Conservation (phyloP, 2,888 invertebrate genomes). For the Catocala sponsa region DNA sequence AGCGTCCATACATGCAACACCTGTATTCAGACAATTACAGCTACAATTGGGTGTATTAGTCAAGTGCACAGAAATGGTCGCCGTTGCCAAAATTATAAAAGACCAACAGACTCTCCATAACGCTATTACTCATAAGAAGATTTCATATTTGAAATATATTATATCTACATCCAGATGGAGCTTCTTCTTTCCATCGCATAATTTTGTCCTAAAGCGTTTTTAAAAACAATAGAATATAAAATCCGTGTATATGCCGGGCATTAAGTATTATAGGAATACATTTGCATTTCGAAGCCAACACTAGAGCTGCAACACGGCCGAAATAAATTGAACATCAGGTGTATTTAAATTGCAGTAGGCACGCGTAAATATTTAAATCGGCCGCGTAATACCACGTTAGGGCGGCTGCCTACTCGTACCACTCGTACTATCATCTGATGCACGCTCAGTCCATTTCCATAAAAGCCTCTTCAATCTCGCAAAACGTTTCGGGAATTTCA, state of each 20-base stretch:
- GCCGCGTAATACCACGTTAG: conserved; percentile 67
- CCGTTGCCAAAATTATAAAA: too few species aligned
- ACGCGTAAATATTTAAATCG: conserved; percentile 82
- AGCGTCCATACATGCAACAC: too few species aligned
- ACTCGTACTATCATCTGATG: conserved; percentile 75
- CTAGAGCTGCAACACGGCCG: conserved; percentile 48
- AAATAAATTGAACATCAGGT: conserved; percentile 77
- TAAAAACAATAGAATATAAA: conserved; percentile 12
- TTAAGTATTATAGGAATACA: conserved; percentile 46
- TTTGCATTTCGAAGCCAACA: conserved; percentile 54
- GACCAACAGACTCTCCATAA: too few species aligned
- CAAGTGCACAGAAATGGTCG: too few species aligned
- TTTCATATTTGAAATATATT: too few species aligned
- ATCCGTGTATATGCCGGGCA: conserved; percentile 14
- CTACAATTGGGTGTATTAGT: too few species aligned
- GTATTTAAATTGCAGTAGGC: conserved; percentile 75
- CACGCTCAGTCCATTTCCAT: conserved; percentile 85
- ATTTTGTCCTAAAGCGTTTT: background rate
- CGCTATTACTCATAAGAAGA: too few species aligned
- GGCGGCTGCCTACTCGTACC: conserved; percentile 59
- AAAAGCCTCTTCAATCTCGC: conserved; percentile 88
- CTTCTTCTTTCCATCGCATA: background rate
- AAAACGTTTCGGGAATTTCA: conserved; percentile 86
- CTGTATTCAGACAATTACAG: too few species aligned
- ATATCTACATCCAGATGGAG: too few species aligned